Base-by-base conservation (phyloP, 1,140 invertebrate species). In the Drosophila sulfurigaster region DNA sequence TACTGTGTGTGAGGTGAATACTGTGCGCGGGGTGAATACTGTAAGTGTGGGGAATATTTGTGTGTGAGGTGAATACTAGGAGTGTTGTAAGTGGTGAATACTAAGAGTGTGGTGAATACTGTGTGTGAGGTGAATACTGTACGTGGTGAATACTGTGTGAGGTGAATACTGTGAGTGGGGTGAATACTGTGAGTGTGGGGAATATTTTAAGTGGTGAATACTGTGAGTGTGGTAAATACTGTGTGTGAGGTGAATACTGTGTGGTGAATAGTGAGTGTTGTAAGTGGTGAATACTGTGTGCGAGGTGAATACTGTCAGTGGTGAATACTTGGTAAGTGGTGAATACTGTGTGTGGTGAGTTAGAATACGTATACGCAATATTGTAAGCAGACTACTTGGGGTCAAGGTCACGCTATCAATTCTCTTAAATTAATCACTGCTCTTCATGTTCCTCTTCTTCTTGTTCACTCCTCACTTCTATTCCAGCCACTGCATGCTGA, bases 401-500 rank as follows among this genome's bases (percentile, higher is more conserved):
- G 15, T 38, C 32, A 56, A 41, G 30, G 52, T 10, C 32, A 56
- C 5, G 13, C 28, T 35, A 30, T 56, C 11, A 52, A 32, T 38
- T 38, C 35, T 8, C 7, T 38, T 5, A 25, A n/a, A n/a, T n/a
- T n/a, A n/a, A n/a, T n/a, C n/a, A 25, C 20, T 25, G 4, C 20
- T 25, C 20, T 25, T 25, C 20, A n/a, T n/a, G n/a, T n/a, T 20
- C 2, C 16, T 20, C 16, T 16, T 16, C 16, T 25, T 25, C 20
- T 25, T 25, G 3, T 25, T 25, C 20, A 25, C 20, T 8, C 30
- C 1, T 38, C 0, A 10, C 10, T 13, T 32, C 15, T 67, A 91
- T 46, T 91, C 89, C 70, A 82, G 86, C 91, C 91, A 91, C 66
- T 91, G 90, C 86, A 91, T 82, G 41, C 77, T 77, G 15, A 91